phyloP scores from a whole-genome alignment of 2,797 vertebrate genomes.

The Etheostoma nigrum region DNA sequence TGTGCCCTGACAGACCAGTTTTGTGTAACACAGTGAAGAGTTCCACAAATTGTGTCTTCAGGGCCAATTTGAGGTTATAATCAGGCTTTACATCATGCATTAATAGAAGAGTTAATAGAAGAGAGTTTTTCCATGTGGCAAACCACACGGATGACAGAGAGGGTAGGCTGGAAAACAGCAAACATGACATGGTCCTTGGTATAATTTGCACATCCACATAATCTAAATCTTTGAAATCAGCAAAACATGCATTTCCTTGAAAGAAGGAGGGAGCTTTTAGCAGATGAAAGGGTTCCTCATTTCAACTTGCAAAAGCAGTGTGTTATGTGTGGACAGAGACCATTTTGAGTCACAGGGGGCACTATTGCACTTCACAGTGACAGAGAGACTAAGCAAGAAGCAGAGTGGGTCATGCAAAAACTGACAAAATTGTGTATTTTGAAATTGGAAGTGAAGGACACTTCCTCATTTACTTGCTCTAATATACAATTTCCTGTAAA shows the following conservation, averaged over 20 bases:
- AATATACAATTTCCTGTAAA: neutral
- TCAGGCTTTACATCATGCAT: constrained; percentile 24
- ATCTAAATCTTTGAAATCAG: constrained; percentile 19
- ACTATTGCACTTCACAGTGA: constrained; percentile 65
- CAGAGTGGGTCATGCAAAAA: neutral
- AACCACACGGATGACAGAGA: constrained; percentile 57
- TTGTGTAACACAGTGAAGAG: constrained; percentile 19
- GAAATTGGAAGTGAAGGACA: neutral
- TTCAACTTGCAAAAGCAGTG: constrained; percentile 2
- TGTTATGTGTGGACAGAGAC: neutral
- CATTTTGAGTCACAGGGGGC: constrained; percentile 66
- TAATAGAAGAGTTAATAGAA: constrained; percentile 1
- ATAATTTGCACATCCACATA: constrained; percentile 41
- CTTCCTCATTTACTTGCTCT: neutral
- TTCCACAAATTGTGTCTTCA: constrained; percentile 10
- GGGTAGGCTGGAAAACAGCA: constrained; percentile 35
- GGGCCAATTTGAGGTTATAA: constrained; percentile 35
- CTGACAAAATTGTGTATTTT: neutral
- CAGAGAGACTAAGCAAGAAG: neutral
- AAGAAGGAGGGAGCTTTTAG: constrained; percentile 2
- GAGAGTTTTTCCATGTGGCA: constrained; percentile 46
- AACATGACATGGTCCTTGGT: constrained; percentile 47
- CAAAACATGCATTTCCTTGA: constrained; percentile 1
- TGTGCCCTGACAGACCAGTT: constrained; percentile 17
- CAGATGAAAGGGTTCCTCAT: constrained; percentile 16